Percentiles rank a stretch among this genome's conserved stretches.
Conservation (phyloP, 2,113 vertebrate genomes). For the Mohoua ochrocephala region DNA sequence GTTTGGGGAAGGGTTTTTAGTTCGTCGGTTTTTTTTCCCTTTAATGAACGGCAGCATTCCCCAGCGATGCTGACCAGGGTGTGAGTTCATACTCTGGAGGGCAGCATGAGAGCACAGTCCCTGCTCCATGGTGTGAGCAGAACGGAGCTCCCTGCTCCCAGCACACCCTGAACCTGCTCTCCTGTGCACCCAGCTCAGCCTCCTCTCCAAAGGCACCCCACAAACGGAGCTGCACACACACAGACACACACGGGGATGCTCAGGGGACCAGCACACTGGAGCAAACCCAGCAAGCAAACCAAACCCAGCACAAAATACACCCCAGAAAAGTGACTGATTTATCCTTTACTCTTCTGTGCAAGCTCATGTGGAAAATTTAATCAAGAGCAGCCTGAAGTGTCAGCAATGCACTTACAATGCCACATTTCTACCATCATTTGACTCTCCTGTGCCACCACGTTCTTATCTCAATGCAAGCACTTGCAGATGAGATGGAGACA, state of each 20-base stretch:
- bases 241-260: not conserved
- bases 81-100: conserved; percentile 34
- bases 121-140: not conserved
- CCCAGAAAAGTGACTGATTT: not conserved
- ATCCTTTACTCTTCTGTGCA: not conserved
- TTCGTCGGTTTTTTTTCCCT: fast-evolving
- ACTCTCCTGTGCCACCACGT: not conserved
- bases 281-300: not conserved
- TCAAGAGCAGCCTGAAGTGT: not conserved
- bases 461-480: not conserved
- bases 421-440: not conserved
- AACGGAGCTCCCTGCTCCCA: not conserved
- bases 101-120: conserved; percentile 26
- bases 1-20: not conserved
- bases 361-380: not conserved
- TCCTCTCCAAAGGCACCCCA: not conserved
- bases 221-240: not conserved
- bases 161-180: not conserved
- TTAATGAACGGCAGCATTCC: not conserved
- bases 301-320: not conserved
- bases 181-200: not conserved
- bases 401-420: not conserved
- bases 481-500: not conserved
- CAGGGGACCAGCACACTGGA: not conserved
- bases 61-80: not conserved